Percentiles rank a stretch among this genome's conserved stretches.
phyloP scores from a whole-genome alignment of 2,888 invertebrate genomes.

The Netelia melanura region DNA sequence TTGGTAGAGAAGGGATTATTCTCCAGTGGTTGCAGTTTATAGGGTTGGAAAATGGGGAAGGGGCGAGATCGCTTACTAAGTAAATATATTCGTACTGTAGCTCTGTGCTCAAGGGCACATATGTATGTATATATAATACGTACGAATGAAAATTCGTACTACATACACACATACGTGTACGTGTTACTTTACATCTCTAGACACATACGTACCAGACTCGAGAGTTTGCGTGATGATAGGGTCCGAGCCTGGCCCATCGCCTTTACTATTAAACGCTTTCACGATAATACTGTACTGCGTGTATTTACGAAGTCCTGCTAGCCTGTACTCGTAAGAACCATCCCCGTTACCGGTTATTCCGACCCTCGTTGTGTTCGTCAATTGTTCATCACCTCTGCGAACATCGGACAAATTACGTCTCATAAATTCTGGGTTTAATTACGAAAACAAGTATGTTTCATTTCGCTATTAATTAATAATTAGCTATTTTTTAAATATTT shows the following conservation, averaged over 20 bases:
- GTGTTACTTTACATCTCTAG: not conserved
- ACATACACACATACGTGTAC: not conserved
- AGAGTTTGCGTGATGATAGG: constrained; percentile 92
- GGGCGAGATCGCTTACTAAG: constrained; percentile 59
- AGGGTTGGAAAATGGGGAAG: constrained; percentile 30
- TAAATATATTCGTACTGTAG: constrained; percentile 59
- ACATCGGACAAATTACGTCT: constrained; percentile 6
- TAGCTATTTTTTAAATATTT: too few species aligned
- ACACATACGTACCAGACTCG: constrained; percentile 90
- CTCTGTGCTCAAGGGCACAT: not conserved
- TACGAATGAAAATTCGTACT: not conserved
- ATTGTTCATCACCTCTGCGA: constrained; percentile 79
- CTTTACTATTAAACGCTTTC: constrained; percentile 94
- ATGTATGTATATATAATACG: not conserved
- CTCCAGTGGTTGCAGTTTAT: constrained; percentile 23
- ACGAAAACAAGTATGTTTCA: too few species aligned
- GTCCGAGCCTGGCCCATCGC: constrained; percentile 93
- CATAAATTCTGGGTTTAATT: not conserved
- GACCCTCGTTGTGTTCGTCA: constrained; percentile 80
- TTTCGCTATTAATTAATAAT: too few species aligned
- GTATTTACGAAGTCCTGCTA: constrained; percentile 91
- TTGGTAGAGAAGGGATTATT: constrained; percentile 6
- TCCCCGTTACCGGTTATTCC: constrained; percentile 85
- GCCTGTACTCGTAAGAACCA: constrained; percentile 85
- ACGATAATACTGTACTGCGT: constrained; percentile 93